These are phyloP conservation scores for Tylochromis polylepis DNA, from an alignment of 2,113 vertebrate genomes.

Conservation along the genomic window DNA sequence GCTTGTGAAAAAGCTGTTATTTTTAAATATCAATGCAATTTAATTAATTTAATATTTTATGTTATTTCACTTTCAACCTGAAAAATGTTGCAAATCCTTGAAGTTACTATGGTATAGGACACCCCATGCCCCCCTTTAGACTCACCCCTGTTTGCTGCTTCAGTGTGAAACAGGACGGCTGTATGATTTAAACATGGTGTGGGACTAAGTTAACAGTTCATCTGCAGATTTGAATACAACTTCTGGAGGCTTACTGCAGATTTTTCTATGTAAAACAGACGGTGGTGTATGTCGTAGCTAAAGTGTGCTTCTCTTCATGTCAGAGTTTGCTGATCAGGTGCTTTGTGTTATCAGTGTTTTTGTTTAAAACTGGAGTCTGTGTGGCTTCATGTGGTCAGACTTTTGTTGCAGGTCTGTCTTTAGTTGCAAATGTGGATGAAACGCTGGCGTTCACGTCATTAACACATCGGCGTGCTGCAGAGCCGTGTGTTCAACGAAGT, in stretches of 20 bases:
- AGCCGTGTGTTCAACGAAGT: too few relatives aligned
- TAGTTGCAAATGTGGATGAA: too few relatives aligned
- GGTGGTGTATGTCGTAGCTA: neutral
- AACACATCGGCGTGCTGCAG: too few relatives aligned
- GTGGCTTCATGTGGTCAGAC: neutral
- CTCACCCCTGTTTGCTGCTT: neutral
- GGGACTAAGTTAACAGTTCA: neutral
- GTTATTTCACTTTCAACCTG: neutral
- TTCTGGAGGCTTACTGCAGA: too few relatives aligned
- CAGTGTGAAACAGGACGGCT: neutral
- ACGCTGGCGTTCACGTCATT: too few relatives aligned
- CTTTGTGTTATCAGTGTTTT: neutral
- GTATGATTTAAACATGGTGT: neutral
- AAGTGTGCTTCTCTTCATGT: neutral
- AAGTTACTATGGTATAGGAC: neutral
- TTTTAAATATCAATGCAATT: neutral
- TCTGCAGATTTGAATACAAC: too few relatives aligned
- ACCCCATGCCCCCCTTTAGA: neutral
- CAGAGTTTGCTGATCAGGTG: neutral
- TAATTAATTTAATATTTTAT: neutral
- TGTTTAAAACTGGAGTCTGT: neutral
- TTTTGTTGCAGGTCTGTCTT: too few relatives aligned
- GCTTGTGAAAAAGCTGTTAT: neutral
- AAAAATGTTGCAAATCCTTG: neutral
- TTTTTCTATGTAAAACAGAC: neutral